Percentiles rank a stretch among this genome's conserved stretches.
Evolutionary conservation across 2,113 vertebrate genomes (phyloP).

Genomic region (Oryzias javanicus): DNA sequence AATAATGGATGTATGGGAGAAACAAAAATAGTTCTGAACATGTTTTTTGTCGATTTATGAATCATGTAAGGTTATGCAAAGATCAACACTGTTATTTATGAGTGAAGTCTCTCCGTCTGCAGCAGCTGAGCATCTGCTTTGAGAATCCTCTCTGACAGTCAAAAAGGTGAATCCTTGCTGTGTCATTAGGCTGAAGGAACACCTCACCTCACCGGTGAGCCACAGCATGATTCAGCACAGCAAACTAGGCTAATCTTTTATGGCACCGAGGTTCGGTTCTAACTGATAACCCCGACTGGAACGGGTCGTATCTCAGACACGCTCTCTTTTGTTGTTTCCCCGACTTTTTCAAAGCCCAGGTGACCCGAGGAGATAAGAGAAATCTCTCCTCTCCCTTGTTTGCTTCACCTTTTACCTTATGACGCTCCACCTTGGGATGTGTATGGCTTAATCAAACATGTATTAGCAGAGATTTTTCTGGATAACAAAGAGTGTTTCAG

Average conservation of each 20-base stretch:
- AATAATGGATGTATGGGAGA: no score
- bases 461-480: background rate
- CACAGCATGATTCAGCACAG: constrained; percentile 46
- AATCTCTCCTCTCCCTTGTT: constrained; percentile 24
- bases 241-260: constrained; percentile 55
- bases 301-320: background rate
- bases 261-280: constrained; percentile 47
- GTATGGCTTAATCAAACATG: constrained; percentile 19
- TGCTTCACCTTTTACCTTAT: constrained; percentile 39
- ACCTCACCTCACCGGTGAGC: background rate
- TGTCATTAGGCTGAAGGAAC: background rate
- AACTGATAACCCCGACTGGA: constrained; percentile 48
- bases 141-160: background rate
- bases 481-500: constrained; percentile 1
- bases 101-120: no score
- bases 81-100: no score
- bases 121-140: no score
- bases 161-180: constrained; percentile 9
- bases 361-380: constrained; percentile 49
- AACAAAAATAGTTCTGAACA: no score
- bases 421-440: constrained; percentile 23
- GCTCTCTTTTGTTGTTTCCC: constrained; percentile 1
- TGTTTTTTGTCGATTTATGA: no score
- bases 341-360: constrained; percentile 10
- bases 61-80: no score